Evolutionary conservation across 2,888 invertebrate species (phyloP), one percentile per base, ranked within the genome.

Genomic region (Anoplius nigerrimus): DNA sequence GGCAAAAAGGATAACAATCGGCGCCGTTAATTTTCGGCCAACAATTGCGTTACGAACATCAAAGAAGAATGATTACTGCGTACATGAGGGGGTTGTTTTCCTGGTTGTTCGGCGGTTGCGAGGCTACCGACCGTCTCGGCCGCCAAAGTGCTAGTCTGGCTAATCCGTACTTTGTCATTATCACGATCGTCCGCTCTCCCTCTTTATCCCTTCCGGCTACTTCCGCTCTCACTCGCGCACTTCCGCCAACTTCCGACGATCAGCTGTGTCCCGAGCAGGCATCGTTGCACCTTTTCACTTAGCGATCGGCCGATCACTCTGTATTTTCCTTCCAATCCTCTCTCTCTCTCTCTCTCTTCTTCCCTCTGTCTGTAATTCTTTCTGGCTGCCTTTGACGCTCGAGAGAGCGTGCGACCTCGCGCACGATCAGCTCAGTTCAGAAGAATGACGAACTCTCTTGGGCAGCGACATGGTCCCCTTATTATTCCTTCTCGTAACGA

Each of bases 71-170:
- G 34, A 43, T 61, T 15, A 42, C 62, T 75, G 79, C 87, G 81
- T 88, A 89, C 88, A 89, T 89, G 80, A 89, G 85, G 67, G 88
- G 88, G 82, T 89, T 88, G 87, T 86, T 88, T 78, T 89, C 88
- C 86, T 88, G 88, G 80, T 84, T 85, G 84, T 83, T 85, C 58
- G 82, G 72, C 46, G 86, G 85, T 66, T 87, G 88, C 48, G 85
- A 82, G 57, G 83, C 80, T 69, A 84, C 78, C 66, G 88, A 87
- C 43, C 88, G 81, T 66, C 88, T 80, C 65, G 87, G 82, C 51
- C 88, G 84, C 88, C 88, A 88, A 61, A 87, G 76, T 45, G 87
- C 86, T 70, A 88, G 72, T 66, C 88, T 83, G 56, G 87, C 87
- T 66, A 89, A 83, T 54, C 87, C 86, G 85, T 89, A 88, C 72